Base-by-base conservation (phyloP, 2,113 vertebrate species). In the Phycodurus eques region DNA sequence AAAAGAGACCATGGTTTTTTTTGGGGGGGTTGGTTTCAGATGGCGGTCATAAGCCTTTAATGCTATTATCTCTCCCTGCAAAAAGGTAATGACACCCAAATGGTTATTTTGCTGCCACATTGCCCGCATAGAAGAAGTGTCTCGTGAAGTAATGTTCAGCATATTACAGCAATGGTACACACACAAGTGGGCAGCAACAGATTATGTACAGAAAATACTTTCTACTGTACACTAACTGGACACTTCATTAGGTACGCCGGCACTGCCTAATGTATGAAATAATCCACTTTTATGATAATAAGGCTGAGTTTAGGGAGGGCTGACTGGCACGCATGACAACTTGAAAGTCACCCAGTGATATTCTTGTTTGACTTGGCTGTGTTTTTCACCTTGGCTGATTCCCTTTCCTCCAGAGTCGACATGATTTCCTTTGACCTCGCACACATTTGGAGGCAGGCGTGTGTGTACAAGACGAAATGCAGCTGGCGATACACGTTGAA, bases 1-100 rank as follows among this genome's bases (percentile, higher is more conserved):
- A 31, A 44, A 44, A 35, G 62, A 42, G 17, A 42, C 39, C 39
- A 42, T 43, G 3, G 35, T 63, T 61, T 61, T 17, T 2, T 20
- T 8, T 35, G n/a, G n/a, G n/a, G n/a, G 7, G 8, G 20, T n/a
- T 33, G 39, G 42, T 44, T 64, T 64, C 62, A 64, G 39, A 64
- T 64, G 69, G 61, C 65, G 66, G 75, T 76, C 79, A 80, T 75
- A 60, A 77, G 78, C 61, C 72, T 80, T 70, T 80, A 74, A 87
- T 70, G 77, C 62, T 78, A 75, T 76, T 82, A 75, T 78, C 54
- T 62, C 62, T 63, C 20, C 4, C 72, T 66, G 68, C 72, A 42
- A 75, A 80, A 77, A 84, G 70, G 79, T 85, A 84, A 87, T 82
- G 87, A 75, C 73, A 74, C 68, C 72, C 74, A 80, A 82, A 89